Evolutionary conservation across 2,797 vertebrate species (phyloP).

Genomic region (Gymnopithys bicolor): DNA sequence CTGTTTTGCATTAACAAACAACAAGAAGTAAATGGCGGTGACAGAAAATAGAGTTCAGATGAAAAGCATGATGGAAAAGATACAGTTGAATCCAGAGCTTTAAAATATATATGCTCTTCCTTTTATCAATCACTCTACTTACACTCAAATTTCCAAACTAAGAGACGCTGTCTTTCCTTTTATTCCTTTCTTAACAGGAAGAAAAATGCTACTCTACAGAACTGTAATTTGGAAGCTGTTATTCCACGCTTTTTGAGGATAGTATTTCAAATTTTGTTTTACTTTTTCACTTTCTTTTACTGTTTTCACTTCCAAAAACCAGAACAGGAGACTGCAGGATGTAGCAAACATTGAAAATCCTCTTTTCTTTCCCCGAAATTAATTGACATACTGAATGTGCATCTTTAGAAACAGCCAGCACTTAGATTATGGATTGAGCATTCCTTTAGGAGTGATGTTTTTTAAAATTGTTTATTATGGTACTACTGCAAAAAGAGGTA

Average conservation of each 20-base stretch:
- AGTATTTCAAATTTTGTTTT: background rate
- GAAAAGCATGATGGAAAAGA: slow-evolving; percentile 16
- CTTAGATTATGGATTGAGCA: background rate
- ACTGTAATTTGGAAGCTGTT: slow-evolving; percentile 4
- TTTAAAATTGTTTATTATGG: background rate
- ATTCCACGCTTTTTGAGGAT: background rate
- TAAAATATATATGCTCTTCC: slow-evolving; percentile 19
- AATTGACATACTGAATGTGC: background rate
- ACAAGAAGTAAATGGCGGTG: slow-evolving; percentile 32
- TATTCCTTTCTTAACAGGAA: background rate
- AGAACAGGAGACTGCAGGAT: background rate
- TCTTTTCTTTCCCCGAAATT: background rate
- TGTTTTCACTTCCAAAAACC: background rate
- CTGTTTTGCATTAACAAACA: slow-evolving; percentile 38
- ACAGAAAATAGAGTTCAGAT: slow-evolving; percentile 39
- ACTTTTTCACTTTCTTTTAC: too few species aligned
- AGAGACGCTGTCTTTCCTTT: background rate
- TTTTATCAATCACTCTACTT: slow-evolving; percentile 28
- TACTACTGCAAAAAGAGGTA: background rate
- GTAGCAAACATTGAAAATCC: background rate
- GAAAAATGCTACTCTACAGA: background rate
- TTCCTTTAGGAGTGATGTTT: background rate
- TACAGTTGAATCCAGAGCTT: slow-evolving; percentile 24
- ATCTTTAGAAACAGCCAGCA: background rate
- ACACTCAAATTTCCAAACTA: background rate